Percentiles rank a stretch among this genome's conserved stretches.
These are phyloP conservation scores for Corythaeola cristata DNA, from an alignment of 2,113 vertebrate genomes.

Conservation along the genomic window DNA sequence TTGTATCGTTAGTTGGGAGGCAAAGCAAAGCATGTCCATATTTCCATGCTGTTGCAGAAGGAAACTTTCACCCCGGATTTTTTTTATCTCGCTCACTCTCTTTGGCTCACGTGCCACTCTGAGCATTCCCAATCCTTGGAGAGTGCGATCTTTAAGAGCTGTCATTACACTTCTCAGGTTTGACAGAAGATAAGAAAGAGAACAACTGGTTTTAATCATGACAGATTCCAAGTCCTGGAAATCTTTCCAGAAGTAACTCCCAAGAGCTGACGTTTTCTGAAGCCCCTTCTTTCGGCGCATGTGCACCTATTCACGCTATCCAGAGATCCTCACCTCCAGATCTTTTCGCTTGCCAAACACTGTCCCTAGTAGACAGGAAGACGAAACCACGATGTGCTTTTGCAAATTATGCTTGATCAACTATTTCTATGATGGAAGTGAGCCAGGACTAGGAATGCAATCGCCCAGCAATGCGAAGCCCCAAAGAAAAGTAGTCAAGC, in stretches of 20 bases:
- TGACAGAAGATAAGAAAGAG: conserved; percentile 61
- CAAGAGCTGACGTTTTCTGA: background rate
- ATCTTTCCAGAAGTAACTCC: conserved; percentile 48
- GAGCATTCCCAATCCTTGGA: conserved; percentile 49
- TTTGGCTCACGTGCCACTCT: conserved; percentile 50
- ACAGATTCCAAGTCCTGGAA: conserved; percentile 55
- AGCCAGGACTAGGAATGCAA: conserved; percentile 7
- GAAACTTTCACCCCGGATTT: background rate
- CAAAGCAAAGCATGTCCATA: background rate
- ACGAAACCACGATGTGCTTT: background rate
- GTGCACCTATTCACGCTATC: background rate
- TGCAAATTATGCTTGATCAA: background rate
- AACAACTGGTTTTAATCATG: conserved; percentile 64
- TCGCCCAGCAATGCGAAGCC: background rate
- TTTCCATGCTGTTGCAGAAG: background rate
- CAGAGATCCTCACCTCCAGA: conserved; percentile 5
- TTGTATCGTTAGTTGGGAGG: background rate
- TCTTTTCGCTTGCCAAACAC: background rate
- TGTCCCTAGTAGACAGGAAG: background rate
- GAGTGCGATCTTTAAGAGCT: conserved; percentile 59
- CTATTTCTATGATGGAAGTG: background rate
- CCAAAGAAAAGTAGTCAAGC: background rate
- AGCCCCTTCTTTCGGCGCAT: background rate
- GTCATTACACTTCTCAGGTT: conserved; percentile 61
- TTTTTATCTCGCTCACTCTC: conserved; percentile 13